Evolutionary conservation across 2,113 vertebrate species (phyloP), one percentile per base, ranked within the genome.

Genomic region (Calyptommatus sinebrachiatus): DNA sequence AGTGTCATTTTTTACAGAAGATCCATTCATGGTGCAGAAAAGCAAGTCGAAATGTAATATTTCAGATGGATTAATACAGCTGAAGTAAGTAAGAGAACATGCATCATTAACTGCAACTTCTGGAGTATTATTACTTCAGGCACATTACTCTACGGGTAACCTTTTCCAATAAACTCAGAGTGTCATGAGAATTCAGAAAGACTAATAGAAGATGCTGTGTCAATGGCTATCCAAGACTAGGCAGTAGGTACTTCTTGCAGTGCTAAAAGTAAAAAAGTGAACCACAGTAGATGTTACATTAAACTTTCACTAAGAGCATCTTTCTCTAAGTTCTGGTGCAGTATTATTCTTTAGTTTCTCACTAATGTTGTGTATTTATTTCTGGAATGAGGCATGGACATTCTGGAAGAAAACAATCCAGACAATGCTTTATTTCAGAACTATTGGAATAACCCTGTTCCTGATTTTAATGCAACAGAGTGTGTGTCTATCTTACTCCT

Each of bases 401-500:
- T 4, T 41, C 35, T 41, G 35, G 35, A 41, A 41, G 35, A 41
- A 41, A 41, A 41, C 35, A 41, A 41, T 41, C 35, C 35, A 41
- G 35, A 41, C 35, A 41, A 41, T 41, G 35, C 35, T 41, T 41
- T 41, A 5, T 41, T 41, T 41, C 35, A 41, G 35, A 41, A 41
- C 35, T 41, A 41, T 41, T 84, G 35, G 16, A 78, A 67, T 85
- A 86, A 83, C 80, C 11, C 71, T 80, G 46, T 87, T 92, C 88
- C 80, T 89, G 77, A 86, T 57, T 87, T 83, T 71, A 0, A 41
- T 2, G 35, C 35, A 4, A 41, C 5, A 5, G 35, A 41, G 35
- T 41, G 35, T 41, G 2, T 69, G 20, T 76, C 87, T 83, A 89
- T 84, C 73, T 73, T 78, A 81, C 76, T 20, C 60, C 75, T 88